Evolutionary conservation across 2,888 invertebrate species (phyloP).

Genomic region (Aelia acuminata): DNA sequence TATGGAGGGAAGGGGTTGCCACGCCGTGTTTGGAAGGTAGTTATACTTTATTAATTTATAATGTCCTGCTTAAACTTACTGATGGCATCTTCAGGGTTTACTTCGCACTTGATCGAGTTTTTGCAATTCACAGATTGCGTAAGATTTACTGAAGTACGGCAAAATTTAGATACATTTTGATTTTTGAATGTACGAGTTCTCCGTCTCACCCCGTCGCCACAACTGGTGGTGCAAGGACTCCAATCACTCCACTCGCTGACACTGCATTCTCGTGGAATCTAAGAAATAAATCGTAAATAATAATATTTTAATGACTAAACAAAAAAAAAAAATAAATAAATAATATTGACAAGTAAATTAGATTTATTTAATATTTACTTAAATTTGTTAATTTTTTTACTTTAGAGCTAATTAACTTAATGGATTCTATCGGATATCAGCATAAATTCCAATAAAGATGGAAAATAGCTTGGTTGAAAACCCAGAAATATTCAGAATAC

Average conservation of each 20-base stretch:
- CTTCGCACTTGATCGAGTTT: conserved; percentile 78
- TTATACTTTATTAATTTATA: too few species aligned
- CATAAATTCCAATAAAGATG: too few species aligned
- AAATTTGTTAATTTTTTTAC: too few species aligned
- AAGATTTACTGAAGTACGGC: conserved; percentile 77
- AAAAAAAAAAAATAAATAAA: too few species aligned
- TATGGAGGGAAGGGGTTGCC: too few species aligned
- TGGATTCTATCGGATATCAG: too few species aligned
- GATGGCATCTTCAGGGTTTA: conserved; percentile 83
- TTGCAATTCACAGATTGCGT: conserved; percentile 82
- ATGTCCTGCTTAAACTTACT: conserved; percentile 73
- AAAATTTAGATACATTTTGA: conserved; percentile 68
- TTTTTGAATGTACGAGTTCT: conserved; percentile 65
- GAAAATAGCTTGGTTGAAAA: too few species aligned
- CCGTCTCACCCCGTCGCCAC: conserved; percentile 80
- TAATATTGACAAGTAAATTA: too few species aligned
- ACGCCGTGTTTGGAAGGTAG: too few species aligned
- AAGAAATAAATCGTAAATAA: conserved; percentile 2
- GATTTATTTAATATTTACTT: too few species aligned
- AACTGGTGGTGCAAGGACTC: conserved; percentile 92
- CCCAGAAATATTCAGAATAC: too few species aligned
- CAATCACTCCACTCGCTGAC: conserved; percentile 93
- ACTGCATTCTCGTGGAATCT: conserved; percentile 72
- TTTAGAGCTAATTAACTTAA: too few species aligned
- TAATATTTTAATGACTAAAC: neutral